Base-by-base conservation (phyloP, 2,888 invertebrate species). In the Pogonocherus hispidulus region DNA sequence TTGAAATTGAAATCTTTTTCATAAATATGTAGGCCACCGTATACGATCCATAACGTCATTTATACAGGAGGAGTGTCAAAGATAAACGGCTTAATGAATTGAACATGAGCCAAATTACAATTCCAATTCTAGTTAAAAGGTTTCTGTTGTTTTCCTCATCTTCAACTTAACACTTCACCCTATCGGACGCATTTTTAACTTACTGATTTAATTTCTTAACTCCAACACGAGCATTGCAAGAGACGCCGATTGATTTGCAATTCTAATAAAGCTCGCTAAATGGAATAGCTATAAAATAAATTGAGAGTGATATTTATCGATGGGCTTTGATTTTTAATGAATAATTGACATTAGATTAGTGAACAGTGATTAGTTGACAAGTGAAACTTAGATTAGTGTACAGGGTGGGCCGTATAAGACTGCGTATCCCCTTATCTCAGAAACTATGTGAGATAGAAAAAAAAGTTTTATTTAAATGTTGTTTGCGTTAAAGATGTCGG, bases 51-150 rank as follows among this genome's bases (percentile, higher is more conserved):
- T 57, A 70, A 68, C 63, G 70, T 71, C 76, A 73, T 78, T 74
- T 76, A 76, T 77, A 74, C 60, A 60, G 67, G 67, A 71, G 70
- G 66, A 67, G 72, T 77, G 76, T 69, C 71, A 72, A 78, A 83
- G 83, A 84, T 84, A 83, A 83, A 84, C 82, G 73, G 51, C 64
- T 82, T 84, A 84, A 85, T 85, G 85, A 85, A 85, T 84, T 83
- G 85, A 84, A 85, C 85, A 85, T 85, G 85, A 85, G 84, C 76
- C 72, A 77, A 82, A 80, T 81, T 82, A 79, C 83, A 80, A 80
- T 81, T 81, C 81, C 84, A 84, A 83, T 84, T 78, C 78, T 76
- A 73, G 79, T 84, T 86, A 85, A 86, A 86, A 85, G 84, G 85
- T 84, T 85, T 85, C 83, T 84, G 82, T 81, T 84, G 84, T 85